These are phyloP conservation scores for Aleadryas rufinucha DNA, from an alignment of 2,113 vertebrate genomes.

Conservation along the genomic window DNA sequence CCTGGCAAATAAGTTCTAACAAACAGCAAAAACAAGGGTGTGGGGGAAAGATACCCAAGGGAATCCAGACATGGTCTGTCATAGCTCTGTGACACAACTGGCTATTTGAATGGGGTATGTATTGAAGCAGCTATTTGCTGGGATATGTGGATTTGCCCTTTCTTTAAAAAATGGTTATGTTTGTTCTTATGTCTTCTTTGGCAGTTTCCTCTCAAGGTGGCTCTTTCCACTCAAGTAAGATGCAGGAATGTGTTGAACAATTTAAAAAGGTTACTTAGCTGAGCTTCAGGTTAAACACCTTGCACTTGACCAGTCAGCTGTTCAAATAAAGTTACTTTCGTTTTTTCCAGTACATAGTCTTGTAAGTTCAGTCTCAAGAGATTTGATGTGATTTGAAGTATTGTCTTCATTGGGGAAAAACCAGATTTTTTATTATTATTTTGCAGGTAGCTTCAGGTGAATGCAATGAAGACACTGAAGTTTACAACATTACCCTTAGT, in stretches of 20 bases:
- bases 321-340: neutral
- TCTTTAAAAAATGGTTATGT: neutral
- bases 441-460: constrained; percentile 94
- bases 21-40: neutral
- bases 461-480: constrained; percentile 96
- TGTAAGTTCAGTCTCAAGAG: neutral
- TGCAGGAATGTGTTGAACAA: neutral
- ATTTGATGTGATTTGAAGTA: neutral
- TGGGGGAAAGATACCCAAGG: neutral
- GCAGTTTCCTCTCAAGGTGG: neutral
- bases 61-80: neutral
- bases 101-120: neutral
- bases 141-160: neutral
- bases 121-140: too few relatives aligned
- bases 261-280: neutral
- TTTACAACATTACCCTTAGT: constrained; percentile 95
- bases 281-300: neutral
- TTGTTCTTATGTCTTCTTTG: neutral
- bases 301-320: neutral
- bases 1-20: neutral
- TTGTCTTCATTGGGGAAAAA: neutral
- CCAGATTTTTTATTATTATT: neutral
- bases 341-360: neutral
- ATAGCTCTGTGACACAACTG: neutral
- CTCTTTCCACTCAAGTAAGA: neutral